Conservation (phyloP, 2,113 vertebrate species). For the Crotalus viridis region DNA sequence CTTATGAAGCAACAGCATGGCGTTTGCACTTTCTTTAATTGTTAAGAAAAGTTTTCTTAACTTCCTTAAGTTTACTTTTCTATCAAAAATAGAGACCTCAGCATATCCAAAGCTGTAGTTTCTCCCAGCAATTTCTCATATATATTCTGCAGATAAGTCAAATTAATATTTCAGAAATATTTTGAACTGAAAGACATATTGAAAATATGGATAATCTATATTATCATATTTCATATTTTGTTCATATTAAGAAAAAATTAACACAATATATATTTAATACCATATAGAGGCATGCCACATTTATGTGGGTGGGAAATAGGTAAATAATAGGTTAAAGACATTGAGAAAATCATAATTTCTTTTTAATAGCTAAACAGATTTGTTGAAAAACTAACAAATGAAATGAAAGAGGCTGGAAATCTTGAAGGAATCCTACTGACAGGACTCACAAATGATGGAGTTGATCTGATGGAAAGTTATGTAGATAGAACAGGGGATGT, state of each 20-base stretch:
- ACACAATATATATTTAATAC: neutral
- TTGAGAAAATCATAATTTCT: constrained; percentile 23
- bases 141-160: neutral
- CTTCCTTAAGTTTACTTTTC: neutral
- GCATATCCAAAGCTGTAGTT: neutral
- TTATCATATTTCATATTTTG: neutral
- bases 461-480: constrained; percentile 97
- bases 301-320: neutral
- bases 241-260: neutral
- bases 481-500: constrained; percentile 95
- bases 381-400: constrained; percentile 92
- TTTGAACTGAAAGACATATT: neutral
- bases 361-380: constrained; percentile 84
- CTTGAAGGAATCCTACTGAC: constrained; percentile 96
- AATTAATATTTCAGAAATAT: neutral
- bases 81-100: neutral
- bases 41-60: neutral
- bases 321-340: neutral
- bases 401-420: constrained; percentile 96
- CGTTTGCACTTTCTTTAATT: neutral
- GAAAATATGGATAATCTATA: neutral
- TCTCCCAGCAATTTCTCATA: neutral
- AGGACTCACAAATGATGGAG: constrained; percentile 93
- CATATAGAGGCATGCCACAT: neutral
- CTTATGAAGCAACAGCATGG: neutral